Base-by-base conservation (phyloP, 2,888 invertebrate genomes). In the Eurois occulta region DNA sequence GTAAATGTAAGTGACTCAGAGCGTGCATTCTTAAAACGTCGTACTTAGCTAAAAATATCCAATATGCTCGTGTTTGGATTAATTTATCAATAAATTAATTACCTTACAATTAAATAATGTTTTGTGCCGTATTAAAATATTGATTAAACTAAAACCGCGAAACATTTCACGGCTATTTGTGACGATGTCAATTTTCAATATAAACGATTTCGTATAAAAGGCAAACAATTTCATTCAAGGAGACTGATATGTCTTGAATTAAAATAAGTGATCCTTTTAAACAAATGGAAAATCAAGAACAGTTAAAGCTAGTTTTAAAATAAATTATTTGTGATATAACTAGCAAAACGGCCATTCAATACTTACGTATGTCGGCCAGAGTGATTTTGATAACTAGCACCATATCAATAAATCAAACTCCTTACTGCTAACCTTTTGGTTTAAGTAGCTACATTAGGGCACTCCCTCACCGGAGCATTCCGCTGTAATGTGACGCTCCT, bases 321-420 rank as follows among this genome's bases (percentile, higher is more conserved):
- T 52, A 55, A 52, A 72, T 48, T 64, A 35, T 35, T 64, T n/a
- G 4, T 43, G n/a, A n/a, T n/a, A 8, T 74, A 28, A 21, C 2
- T 35, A 2, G 28, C 28, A 24, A 13, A 28, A 55, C 1, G 2
- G 11, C 32, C 48, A 55, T 5, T 62, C 38, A n/a, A 8, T 75
- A 18, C 35, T n/a, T 18, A 43, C 8, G 13, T 35, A 65, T 28
- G 24, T 43, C 28, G 10, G 43, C 6, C 65, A 24, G 7, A 10
- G 11, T 55, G 18, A 65, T 75, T 74, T 75, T 64, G 21, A 52
- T 18, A 62, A 60, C 41, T n/a, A 52, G 32, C n/a, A 60, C 11
- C 10, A 4, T 38, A 38, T 60, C 28, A 28, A 72, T 75, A 75
- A 75, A 38, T 60, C n/a, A 32, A 11, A 62, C 21, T 55, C 70